Evolutionary conservation across 2,113 vertebrate species (phyloP).

Genomic region (Sporophila hypoxantha): DNA sequence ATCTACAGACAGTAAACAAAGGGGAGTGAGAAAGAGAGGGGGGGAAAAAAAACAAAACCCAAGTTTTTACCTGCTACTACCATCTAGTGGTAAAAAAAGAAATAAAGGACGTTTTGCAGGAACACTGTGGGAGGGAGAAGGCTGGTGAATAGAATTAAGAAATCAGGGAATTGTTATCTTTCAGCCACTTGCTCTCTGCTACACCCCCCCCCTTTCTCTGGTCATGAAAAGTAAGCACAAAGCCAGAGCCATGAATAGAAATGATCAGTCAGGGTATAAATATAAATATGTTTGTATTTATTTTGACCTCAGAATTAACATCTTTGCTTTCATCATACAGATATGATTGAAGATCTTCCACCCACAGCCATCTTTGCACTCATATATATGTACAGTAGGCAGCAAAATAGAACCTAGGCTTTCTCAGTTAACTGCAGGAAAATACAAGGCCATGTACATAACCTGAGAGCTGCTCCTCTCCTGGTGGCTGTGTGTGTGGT

Average conservation of each 20-base stretch:
- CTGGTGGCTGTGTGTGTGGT: too few species aligned
- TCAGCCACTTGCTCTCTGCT: not conserved
- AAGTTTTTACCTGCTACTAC: conserved; percentile 65
- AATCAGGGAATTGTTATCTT: not conserved
- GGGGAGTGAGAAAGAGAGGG: not conserved
- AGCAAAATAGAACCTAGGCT: not conserved
- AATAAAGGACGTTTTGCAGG: not conserved
- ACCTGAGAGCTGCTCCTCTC: not conserved
- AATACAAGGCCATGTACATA: not conserved
- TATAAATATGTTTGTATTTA: not conserved
- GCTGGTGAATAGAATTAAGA: not conserved
- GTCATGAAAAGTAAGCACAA: not conserved
- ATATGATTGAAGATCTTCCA: not conserved
- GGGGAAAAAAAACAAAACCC: not conserved
- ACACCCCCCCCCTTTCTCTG: not conserved
- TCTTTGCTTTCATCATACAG: not conserved
- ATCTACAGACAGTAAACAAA: conserved; percentile 48
- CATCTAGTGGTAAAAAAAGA: conserved; percentile 69
- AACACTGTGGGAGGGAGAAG: not conserved
- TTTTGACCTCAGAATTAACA: not conserved
- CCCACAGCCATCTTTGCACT: not conserved
- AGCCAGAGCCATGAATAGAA: not conserved
- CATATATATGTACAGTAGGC: not conserved
- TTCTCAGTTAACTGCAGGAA: not conserved
- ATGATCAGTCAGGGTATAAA: not conserved